Conservation (phyloP, 1,140 invertebrate genomes). For the Drosophila triauraria region DNA sequence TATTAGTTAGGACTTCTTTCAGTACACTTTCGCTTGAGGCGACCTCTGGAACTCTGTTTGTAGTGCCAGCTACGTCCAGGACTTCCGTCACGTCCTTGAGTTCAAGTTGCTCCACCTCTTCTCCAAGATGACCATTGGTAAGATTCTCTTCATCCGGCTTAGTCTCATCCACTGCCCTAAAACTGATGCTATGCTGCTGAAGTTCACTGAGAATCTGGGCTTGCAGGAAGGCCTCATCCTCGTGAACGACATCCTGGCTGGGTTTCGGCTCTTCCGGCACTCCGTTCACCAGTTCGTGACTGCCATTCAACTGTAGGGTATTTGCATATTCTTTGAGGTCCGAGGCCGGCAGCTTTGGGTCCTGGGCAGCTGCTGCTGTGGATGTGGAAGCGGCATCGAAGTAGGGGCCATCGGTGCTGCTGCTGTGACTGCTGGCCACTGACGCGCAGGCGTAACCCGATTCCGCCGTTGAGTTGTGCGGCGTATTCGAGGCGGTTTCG, state of each 20-base stretch:
- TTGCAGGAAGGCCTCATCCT: conserved; percentile 62
- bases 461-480: conserved; percentile 85
- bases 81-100: conserved; percentile 5
- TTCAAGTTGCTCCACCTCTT: conserved; percentile 15
- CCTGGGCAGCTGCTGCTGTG: conserved; percentile 33
- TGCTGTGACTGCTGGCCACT: conserved; percentile 79
- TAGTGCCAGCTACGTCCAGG: conserved; percentile 26
- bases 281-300: conserved; percentile 49
- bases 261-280: conserved; percentile 18
- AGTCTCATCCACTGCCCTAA: conserved; percentile 13
- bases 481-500: conserved; percentile 85
- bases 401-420: conserved; percentile 85
- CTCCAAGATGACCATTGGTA: conserved; percentile 45
- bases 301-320: conserved; percentile 55
- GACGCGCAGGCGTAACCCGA: conserved; percentile 86
- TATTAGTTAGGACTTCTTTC: background rate
- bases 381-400: conserved; percentile 85
- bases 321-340: conserved; percentile 49
- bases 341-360: conserved; percentile 21
- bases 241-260: conserved; percentile 1
- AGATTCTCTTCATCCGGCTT: conserved; percentile 22
- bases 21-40: background rate
- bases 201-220: conserved; percentile 73
- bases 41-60: conserved; percentile 9
- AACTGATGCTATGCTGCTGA: conserved; percentile 64